These are phyloP conservation scores for Barnardius zonarius DNA, from an alignment of 2,113 vertebrate species.

Conservation along the genomic window DNA sequence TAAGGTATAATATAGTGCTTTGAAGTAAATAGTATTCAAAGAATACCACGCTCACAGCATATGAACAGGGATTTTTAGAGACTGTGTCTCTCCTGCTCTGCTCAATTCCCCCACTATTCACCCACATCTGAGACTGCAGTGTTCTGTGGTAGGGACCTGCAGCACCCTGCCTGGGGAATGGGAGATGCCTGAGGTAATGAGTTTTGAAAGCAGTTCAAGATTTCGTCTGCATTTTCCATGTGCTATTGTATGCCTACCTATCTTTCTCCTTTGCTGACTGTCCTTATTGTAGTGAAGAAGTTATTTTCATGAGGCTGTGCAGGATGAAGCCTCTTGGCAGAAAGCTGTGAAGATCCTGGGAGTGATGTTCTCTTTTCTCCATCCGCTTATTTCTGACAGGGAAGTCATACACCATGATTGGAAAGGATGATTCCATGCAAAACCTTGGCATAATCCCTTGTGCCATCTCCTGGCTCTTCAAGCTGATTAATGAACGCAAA, in stretches of 20 bases:
- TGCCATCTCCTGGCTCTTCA: conserved; percentile 99
- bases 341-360: background rate
- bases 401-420: conserved; percentile 98
- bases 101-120: background rate
- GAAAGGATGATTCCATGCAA: conserved; percentile 93
- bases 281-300: background rate
- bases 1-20: background rate
- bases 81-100: background rate
- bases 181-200: background rate
- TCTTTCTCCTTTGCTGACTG: background rate
- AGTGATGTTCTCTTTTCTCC: background rate
- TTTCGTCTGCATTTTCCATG: background rate
- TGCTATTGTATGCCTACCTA: background rate
- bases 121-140: background rate
- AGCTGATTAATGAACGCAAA: conserved; percentile 93
- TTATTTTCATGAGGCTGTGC: background rate
- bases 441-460: conserved; percentile 96
- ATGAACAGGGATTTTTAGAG: background rate
- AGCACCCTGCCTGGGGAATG: background rate
- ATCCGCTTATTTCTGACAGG: conserved; percentile 73
- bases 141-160: background rate
- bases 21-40: background rate
- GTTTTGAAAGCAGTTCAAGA: background rate
- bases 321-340: background rate
- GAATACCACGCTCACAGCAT: background rate